Base-by-base conservation (phyloP, 2,113 vertebrate species). In the Hyaena hyaena region DNA sequence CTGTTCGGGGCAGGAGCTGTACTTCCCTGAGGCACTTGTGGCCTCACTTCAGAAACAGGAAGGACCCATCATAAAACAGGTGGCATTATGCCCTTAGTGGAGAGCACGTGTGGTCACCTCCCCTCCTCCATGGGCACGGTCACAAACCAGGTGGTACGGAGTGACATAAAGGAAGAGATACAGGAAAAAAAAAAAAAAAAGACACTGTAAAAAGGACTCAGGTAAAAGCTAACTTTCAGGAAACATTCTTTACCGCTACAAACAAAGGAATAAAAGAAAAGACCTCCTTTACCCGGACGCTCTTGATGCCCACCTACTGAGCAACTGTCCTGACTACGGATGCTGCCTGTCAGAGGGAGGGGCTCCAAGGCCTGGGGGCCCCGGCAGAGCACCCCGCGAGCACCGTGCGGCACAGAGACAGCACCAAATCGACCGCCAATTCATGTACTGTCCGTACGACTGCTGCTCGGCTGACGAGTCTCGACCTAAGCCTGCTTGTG, bases 371-470 rank as follows among this genome's bases (percentile, higher is more conserved):
- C 39, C 15, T 35, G 55, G n/a, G 74, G 45, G 58, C 73, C 76
- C 66, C 55, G 33, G 81, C 39, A 39, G 43, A 66, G 65, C 74
- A 14, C 61, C 66, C 1, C 17, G 26, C 24, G 74, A 48, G 79
- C 19, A 16, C 7, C 1, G 10, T 1, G 58, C 11, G 16, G 26
- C 77, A 68, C 24, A n/a, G 82, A 53, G 28, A 23, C 45, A 17
- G 39, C 74, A 63, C n/a, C 3, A 0, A 24, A 2, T 7, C 23
- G 17, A 7, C 10, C n/a, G 16, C 17, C 1, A n/a, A n/a, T 10
- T 63, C 16, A 10, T 12, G 14, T 39, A 5, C 1, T 31, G 19
- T 33, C 33, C 45, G 9, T 8, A 10, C 5, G 58, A 43, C 31
- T 23, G 84, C 58, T 26, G 10, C 23, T 14, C 17, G 0, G 2